phyloP scores from a whole-genome alignment of 2,888 invertebrate species.

The Dynastes grantii region DNA sequence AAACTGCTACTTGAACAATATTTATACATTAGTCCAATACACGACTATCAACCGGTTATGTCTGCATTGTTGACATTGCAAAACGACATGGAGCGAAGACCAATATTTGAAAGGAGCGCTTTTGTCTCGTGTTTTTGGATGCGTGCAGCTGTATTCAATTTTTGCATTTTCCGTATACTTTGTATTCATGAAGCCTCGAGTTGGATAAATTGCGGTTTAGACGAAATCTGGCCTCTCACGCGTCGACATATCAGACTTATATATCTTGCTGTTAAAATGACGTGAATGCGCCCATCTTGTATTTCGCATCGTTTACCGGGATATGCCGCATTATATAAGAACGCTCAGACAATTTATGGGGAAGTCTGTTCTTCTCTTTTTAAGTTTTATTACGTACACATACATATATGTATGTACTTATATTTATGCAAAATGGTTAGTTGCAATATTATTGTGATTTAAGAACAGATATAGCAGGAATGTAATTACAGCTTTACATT shows the following conservation, averaged over 20 bases:
- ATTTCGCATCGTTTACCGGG: conserved; percentile 2
- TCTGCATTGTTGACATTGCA: not conserved
- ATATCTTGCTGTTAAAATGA: not conserved
- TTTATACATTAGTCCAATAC: not conserved
- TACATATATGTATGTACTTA: not conserved
- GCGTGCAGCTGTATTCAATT: conserved; percentile 27
- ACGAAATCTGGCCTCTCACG: not conserved
- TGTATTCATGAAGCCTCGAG: conserved; percentile 25
- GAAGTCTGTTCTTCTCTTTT: not conserved
- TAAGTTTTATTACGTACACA: conserved; percentile 9
- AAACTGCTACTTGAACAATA: too few species aligned
- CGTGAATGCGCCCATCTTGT: not conserved
- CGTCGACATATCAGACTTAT: conserved; percentile 15
- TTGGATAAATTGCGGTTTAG: conserved; percentile 14
- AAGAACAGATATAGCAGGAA: not conserved
- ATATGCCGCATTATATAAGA: not conserved
- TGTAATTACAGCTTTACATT: not conserved
- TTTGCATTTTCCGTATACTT: conserved; percentile 28
- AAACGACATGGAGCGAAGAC: not conserved
- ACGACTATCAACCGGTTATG: not conserved
- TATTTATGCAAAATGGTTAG: not conserved
- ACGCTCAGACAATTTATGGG: not conserved
- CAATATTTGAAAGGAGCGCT: conserved; percentile 18
- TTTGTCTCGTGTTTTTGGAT: conserved; percentile 14
- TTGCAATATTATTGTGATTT: not conserved